Base-by-base conservation (phyloP, 2,797 vertebrate genomes). In the Zenarchopterus dispar region DNA sequence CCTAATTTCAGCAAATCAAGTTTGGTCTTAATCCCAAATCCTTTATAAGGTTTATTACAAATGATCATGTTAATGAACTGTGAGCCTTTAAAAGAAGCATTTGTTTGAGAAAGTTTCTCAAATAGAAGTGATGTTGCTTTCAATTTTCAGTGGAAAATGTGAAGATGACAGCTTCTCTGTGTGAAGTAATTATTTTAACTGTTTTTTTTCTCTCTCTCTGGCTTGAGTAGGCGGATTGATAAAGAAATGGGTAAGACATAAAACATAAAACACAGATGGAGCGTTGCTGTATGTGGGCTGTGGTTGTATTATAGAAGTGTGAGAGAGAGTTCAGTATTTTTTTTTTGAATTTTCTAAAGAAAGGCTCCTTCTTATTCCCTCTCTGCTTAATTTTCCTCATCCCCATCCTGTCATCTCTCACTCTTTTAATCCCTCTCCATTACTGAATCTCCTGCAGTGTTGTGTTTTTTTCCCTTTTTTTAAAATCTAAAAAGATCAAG, bases 221-320 rank as follows among this genome's bases (percentile, higher is more conserved):
- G 42, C 61, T 28, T 62, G 61, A 70, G 54, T 64, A 48, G 44
- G 62, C 56, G 62, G 59, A 28, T 36, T 67, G 58, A 50, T 52
- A 56, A 66, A 70, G 41, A 65, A 18, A 49, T 46, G 41, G 47
- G 39, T 49, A 46, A 60, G 8, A 55, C 48, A 13, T 55, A 39
- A 39, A 13, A 55, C 48, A 13, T 55, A 39, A 39, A 13, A 39
- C 47, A 18, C 81, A 80, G 81, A 82, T 64, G 75, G 75, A 79
- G 75, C 31, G 51, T 42, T 18, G 28, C 62, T 61, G 56, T 62
- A 73, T 75, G 81, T 78, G 81, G 70, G 78, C 72, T 82, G 76
- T 65, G 19, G 70, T 60, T 71, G 73, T 71, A 64, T 77, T 46
- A 57, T 60, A 55, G 24, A 62, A 72, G 4, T 2, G 54, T 68